Base-by-base conservation (phyloP, 2,888 invertebrate species). In the Philonicus albiceps region DNA sequence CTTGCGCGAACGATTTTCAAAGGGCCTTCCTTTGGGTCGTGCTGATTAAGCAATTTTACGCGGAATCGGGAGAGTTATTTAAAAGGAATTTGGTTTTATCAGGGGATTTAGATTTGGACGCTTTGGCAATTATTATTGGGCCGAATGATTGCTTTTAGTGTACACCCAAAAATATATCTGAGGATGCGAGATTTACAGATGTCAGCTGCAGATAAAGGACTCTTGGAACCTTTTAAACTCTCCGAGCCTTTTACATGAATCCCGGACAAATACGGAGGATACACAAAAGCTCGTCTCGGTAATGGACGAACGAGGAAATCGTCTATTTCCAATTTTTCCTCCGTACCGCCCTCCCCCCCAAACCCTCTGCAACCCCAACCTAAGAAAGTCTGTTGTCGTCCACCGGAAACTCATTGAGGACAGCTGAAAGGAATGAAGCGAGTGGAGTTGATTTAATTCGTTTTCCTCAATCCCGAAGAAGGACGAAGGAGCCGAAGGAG, bases 391-490 rank as follows among this genome's bases (percentile, higher is more conserved):
- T 73, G 72, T 31, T 73, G 43, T 72, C 84, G 72, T 40, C 73
- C 84, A 43, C 40, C 40, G 40, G 73, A 43, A 83, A 43, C 13
- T 72, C 27, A 84, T 73, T 84, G 84, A 84, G 43, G 84, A 73
- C 72, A 84, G 84, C 84, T 73, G 84, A 84, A 84, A 22, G 73
- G 73, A 84, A 84, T 84, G 30, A 73, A 84, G 73, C 22, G 43
- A 73, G 73, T 40, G 84, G 84, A 84, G 73, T 84, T 84, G 84
- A 84, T 84, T 84, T 84, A 84, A 84, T 84, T 84, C 84, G 84
- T 84, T 84, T 84, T 73, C 84, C 8, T 84, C 80, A 31, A 43
- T 72, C 40, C 22, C 27, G 13, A 43, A 40, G 72, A 31, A 27
- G 49, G n/a, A n/a, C n/a, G n/a, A n/a, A n/a, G 43, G 43, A 53